Evolutionary conservation across 2,113 vertebrate species (phyloP).

Genomic region (Mormyrus iriodes): DNA sequence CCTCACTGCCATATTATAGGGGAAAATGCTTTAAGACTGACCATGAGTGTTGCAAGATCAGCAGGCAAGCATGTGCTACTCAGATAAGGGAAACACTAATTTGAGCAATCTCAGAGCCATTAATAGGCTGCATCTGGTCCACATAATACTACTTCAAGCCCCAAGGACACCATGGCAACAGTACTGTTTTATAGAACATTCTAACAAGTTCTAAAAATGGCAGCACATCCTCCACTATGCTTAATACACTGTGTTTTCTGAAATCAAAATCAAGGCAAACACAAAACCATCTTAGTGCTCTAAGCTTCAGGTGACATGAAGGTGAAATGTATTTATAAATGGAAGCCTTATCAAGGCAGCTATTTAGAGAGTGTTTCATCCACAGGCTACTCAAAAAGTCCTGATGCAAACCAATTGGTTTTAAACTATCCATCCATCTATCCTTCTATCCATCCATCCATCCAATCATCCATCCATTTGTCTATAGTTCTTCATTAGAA

Average conservation of each 20-base stretch:
- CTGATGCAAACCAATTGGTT: conserved; percentile 52
- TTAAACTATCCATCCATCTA: conserved; percentile 34
- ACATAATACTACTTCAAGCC: conserved; percentile 44
- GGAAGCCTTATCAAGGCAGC: conserved; percentile 37
- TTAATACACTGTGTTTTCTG: conserved; percentile 29
- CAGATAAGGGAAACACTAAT: background rate
- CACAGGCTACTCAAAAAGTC: conserved; percentile 46
- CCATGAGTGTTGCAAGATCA: background rate
- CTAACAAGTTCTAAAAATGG: conserved; percentile 33
- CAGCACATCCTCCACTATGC: conserved; percentile 23
- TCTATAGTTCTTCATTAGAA: background rate
- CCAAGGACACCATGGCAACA: conserved; percentile 32
- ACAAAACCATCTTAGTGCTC: conserved; percentile 41
- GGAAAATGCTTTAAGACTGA: background rate
- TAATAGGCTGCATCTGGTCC: conserved; percentile 24
- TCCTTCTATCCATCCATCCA: background rate
- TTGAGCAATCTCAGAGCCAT: conserved; percentile 22
- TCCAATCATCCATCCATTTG: background rate
- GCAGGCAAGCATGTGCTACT: background rate
- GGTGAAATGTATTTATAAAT: conserved; percentile 38
- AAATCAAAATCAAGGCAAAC: conserved; percentile 37
- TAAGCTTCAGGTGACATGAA: conserved; percentile 45
- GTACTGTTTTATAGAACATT: conserved; percentile 32
- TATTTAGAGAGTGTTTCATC: conserved; percentile 32
- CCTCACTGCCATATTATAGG: too few relatives aligned